phyloP scores from a whole-genome alignment of 2,888 invertebrate species.

The Dryobotodes eremita region DNA sequence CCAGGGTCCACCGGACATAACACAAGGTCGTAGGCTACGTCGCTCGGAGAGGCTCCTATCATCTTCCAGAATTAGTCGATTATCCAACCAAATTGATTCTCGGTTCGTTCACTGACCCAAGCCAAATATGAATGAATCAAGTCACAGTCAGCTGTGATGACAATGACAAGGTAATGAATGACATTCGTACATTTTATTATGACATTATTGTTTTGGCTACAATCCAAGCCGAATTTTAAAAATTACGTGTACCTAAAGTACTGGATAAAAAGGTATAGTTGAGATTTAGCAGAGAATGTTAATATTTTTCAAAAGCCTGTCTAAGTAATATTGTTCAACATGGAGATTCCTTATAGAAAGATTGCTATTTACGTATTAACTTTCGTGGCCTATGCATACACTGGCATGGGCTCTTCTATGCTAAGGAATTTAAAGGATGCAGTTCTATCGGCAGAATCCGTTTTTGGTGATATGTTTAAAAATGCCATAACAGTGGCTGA shows the following conservation, averaged over 20 bases:
- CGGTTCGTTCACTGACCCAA: neutral
- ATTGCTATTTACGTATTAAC: conserved; percentile 94
- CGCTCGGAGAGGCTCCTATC: neutral
- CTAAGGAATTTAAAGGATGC: conserved; percentile 94
- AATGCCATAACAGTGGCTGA: conserved; percentile 94
- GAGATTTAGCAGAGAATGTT: conserved; percentile 21
- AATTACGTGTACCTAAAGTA: conserved; percentile 66
- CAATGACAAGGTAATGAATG: neutral
- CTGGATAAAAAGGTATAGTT: conserved; percentile 17
- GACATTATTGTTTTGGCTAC: conserved; percentile 54
- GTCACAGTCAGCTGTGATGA: conserved; percentile 10
- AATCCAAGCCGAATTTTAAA: conserved; percentile 53
- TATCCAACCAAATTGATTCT: neutral
- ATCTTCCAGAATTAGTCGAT: neutral
- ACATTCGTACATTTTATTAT: conserved; percentile 1
- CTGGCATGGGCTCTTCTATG: conserved; percentile 95
- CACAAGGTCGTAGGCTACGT: neutral
- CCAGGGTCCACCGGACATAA: neutral
- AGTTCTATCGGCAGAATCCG: conserved; percentile 94
- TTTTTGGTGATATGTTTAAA: conserved; percentile 94
- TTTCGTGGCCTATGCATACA: conserved; percentile 95
- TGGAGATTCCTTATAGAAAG: conserved; percentile 95
- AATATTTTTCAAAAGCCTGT: conserved; percentile 8
- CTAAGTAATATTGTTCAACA: conserved; percentile 72
- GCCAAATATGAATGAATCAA: neutral